These are phyloP conservation scores for Tachystola acroxantha DNA, from an alignment of 2,888 invertebrate genomes.

Conservation along the genomic window DNA sequence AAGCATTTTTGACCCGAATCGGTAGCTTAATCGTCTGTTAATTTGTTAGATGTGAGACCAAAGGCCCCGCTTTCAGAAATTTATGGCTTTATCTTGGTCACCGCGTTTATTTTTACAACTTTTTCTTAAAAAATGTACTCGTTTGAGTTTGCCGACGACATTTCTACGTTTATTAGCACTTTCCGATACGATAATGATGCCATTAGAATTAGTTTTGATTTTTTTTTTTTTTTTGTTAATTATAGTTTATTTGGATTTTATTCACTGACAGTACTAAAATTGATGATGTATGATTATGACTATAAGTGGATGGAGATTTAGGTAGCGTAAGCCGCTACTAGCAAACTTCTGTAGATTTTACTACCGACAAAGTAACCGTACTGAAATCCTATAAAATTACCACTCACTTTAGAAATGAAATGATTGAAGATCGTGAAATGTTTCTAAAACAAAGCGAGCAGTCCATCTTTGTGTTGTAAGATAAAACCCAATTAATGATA, in stretches of 20 bases:
- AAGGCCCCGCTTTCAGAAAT: conserved; percentile 64
- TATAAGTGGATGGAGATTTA: no score
- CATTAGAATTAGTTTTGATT: conserved; percentile 33
- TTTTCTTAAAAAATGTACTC: conserved; percentile 30
- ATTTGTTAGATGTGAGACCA: conserved; percentile 68
- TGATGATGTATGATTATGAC: neutral
- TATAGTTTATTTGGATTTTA: conserved; percentile 5
- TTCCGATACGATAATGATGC: conserved; percentile 38
- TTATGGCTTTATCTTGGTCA: conserved; percentile 70
- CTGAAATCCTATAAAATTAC: no score
- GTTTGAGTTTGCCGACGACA: conserved; percentile 34
- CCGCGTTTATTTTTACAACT: conserved; percentile 52
- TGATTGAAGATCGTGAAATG: no score
- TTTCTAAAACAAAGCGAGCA: no score
- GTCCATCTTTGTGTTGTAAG: no score
- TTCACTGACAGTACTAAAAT: conserved; percentile 6
- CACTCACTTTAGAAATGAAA: no score
- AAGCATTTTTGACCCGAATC: conserved; percentile 58
- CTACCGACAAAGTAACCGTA: no score
- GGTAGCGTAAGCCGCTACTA: no score
- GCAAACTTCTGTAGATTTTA: no score
- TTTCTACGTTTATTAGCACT: conserved; percentile 29
- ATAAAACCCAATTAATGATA: no score
- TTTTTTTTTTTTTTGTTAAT: no score
- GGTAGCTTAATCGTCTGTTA: conserved; percentile 75